Evolutionary conservation across 2,888 invertebrate species (phyloP), one percentile per base, ranked within the genome.

Genomic region (Cantharis rufa): DNA sequence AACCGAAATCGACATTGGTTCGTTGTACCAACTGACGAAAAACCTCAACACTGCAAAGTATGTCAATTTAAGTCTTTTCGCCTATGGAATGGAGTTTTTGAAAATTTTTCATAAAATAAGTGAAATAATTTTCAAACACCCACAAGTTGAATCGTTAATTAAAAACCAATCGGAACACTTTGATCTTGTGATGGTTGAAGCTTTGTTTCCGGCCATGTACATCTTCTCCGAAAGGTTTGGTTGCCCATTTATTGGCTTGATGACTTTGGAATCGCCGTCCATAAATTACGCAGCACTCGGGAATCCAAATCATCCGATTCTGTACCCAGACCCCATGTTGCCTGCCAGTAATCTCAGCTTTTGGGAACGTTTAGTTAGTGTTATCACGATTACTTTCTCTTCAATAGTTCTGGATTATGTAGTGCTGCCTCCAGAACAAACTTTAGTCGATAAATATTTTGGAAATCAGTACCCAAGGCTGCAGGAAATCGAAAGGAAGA

Each of bases 1-100:
- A 10, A 87, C 84, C 2, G 87, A 89, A 81, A 87, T 90, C 62
- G 86, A 88, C 79, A 69, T 88, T 0, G 83, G 85, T 70, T 82
- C 83, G 63, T 79, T 88, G 0, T 88, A 89, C 69, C 32, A 63
- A 0, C 1, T 70, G 1, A 62, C 10, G 11, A 62, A 28, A 10
- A 79, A 71, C 10, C 1, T 10, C 10, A 18, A 21, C 13, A 24
- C 5, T 0, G 24, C 16, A n/a, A 66, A 16, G 10, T 63, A 21
- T 21, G 64, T 9, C 4, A 21, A 21, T n/a, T 9, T n/a, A 21
- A 66, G 11, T 10, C 3, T 62, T 27, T 7, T 7, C 13, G 10
- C 4, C 11, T 24, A 24, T 3, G 27, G 2, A 2, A 15, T 7
- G 13, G 0, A 10, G 15, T 13, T 9, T 62, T 11, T 61, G 10